Conservation (phyloP, 2,113 vertebrate species). For the Carettochelys insculpta region DNA sequence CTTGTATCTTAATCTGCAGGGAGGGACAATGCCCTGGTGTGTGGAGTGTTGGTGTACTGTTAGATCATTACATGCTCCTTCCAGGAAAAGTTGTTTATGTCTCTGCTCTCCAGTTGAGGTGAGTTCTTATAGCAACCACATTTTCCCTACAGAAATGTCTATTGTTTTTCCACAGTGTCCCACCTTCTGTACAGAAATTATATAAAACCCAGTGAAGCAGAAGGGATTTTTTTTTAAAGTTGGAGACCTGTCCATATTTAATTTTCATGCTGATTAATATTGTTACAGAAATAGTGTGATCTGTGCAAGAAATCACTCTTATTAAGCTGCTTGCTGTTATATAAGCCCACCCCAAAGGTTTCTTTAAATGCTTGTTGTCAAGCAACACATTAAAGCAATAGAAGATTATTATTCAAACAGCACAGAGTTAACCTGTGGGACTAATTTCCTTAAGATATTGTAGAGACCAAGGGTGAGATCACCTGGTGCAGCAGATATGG, state of each 20-base stretch:
- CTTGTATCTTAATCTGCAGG: not conserved
- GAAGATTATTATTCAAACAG: not conserved
- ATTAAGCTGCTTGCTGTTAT: not conserved
- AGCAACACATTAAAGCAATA: not conserved
- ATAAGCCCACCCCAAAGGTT: not conserved
- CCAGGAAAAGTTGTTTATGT: not conserved
- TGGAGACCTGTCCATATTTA: rapidly evolving
- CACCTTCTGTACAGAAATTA: not conserved
- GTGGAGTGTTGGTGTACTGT: not conserved
- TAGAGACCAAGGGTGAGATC: not conserved
- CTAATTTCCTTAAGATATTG: not conserved
- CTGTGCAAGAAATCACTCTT: not conserved
- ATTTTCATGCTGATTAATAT: not conserved
- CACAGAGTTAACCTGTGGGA: not conserved
- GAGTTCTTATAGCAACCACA: slow-evolving; percentile 50
- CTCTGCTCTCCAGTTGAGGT: not conserved
- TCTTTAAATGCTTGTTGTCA: not conserved
- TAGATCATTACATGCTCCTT: not conserved
- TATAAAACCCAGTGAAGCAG: slow-evolving; percentile 15
- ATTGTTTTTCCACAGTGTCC: slow-evolving; percentile 1
- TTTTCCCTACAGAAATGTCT: not conserved
- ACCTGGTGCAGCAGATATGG: not conserved
- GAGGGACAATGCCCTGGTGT: rapidly evolving
- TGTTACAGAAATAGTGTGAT: not conserved
- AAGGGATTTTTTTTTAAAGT: not conserved